Percentiles rank a stretch among this genome's conserved stretches.
phyloP scores from a whole-genome alignment of 2,113 vertebrate species.

The Maccullochella peelii region DNA sequence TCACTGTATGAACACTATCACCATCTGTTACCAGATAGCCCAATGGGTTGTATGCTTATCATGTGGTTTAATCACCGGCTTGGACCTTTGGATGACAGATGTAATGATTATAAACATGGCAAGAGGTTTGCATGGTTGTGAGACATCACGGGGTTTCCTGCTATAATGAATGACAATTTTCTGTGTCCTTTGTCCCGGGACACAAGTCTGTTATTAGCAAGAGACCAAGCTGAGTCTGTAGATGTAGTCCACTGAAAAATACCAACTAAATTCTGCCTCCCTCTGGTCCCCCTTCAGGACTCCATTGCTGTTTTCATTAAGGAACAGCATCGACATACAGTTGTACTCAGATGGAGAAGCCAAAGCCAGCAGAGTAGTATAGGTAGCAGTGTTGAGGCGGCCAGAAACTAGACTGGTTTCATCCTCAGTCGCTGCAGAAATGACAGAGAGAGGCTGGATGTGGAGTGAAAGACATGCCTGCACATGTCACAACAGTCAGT shows the following conservation, averaged over 20 bases:
- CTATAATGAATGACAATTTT: constrained; percentile 14
- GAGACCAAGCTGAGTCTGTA: neutral
- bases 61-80: constrained; percentile 42
- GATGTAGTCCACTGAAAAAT: neutral
- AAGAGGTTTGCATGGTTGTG: constrained; percentile 35
- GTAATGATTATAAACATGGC: constrained; percentile 36
- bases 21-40: constrained; percentile 50
- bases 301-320: constrained; percentile 43
- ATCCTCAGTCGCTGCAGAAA: neutral
- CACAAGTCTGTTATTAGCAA: neutral
- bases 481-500: neutral
- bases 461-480: neutral
- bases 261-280: neutral
- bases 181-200: constrained; percentile 11
- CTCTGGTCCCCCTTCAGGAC: neutral
- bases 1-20: constrained; percentile 26
- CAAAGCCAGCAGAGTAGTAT: constrained; percentile 34
- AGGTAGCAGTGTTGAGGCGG: neutral
- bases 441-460: neutral
- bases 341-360: neutral
- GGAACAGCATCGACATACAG: constrained; percentile 12
- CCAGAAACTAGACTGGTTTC: constrained; percentile 16
- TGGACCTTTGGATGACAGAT: constrained; percentile 42
- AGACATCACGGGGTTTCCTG: constrained; percentile 8
- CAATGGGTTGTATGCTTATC: constrained; percentile 43